phyloP scores from a whole-genome alignment of 2,888 invertebrate species.

The Netelia fuscicornis region DNA sequence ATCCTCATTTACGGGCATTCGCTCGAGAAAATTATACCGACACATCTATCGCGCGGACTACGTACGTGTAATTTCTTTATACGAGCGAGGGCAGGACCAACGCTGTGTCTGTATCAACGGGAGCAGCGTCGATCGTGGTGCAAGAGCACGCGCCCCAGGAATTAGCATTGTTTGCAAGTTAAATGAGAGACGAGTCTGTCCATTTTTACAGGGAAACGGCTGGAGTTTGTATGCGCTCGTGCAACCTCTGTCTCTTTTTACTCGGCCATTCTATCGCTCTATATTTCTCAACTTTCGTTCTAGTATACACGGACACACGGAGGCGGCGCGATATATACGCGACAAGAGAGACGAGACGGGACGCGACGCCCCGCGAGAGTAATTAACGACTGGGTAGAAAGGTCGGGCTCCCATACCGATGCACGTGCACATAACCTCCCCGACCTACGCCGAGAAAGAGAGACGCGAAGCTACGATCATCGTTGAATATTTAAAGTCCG shows the following conservation, averaged over 20 bases:
- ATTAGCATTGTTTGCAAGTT: constrained; percentile 68
- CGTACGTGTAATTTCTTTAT: constrained; percentile 13
- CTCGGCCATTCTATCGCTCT: constrained; percentile 26
- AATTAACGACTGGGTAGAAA: constrained; percentile 60
- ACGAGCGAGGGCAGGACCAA: neutral
- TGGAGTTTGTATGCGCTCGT: constrained; percentile 35
- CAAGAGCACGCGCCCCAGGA: constrained; percentile 61
- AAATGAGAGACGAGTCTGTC: constrained; percentile 58
- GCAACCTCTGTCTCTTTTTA: constrained; percentile 11
- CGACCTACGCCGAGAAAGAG: constrained; percentile 17
- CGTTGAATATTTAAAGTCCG: constrained; percentile 61
- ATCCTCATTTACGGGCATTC: constrained; percentile 43
- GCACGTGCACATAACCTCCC: constrained; percentile 4
- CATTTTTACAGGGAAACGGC: constrained; percentile 53
- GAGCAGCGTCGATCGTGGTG: constrained; percentile 51
- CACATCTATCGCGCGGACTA: neutral
- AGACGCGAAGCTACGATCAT: constrained; percentile 20
- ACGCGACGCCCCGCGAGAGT: constrained; percentile 48
- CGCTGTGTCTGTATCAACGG: constrained; percentile 8
- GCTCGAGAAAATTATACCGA: constrained; percentile 20
- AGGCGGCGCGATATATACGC: neutral
- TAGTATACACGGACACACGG: neutral
- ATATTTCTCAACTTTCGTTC: constrained; percentile 20
- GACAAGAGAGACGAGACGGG: constrained; percentile 14
- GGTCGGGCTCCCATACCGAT: constrained; percentile 31